These are phyloP conservation scores for Irena cyanogastra DNA, from an alignment of 2,113 vertebrate genomes.

Conservation along the genomic window DNA sequence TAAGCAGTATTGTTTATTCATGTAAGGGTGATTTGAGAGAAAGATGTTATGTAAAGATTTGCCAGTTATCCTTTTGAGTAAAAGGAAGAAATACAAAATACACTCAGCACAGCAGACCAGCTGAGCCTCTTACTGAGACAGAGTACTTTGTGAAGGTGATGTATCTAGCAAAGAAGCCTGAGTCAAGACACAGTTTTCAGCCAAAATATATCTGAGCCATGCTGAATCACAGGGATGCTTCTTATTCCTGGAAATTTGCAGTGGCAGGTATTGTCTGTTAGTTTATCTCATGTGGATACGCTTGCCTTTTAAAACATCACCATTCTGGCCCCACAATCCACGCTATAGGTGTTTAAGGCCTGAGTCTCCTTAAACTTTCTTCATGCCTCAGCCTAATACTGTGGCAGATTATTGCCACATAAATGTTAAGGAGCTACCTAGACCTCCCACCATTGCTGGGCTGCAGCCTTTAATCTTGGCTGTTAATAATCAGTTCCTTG, in stretches of 20 bases:
- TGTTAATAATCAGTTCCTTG: not conserved
- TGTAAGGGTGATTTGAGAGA: not conserved
- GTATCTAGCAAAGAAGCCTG: not conserved
- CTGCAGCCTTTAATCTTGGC: not conserved
- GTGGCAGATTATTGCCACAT: not conserved
- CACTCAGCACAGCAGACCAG: not conserved
- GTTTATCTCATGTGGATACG: not conserved
- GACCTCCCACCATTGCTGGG: not conserved
- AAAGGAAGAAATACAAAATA: not conserved
- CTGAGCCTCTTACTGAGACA: not conserved
- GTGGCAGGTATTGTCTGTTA: not conserved
- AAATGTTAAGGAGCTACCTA: not conserved
- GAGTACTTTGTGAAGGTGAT: not conserved
- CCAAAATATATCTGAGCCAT: not conserved
- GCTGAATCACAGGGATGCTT: not conserved
- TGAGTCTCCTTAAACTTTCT: not conserved
- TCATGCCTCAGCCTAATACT: not conserved
- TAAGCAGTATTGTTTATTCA: not conserved
- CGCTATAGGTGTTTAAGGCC: not conserved
- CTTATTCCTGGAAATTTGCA: not conserved
- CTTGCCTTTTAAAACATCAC: not conserved
- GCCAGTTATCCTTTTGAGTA: not conserved
- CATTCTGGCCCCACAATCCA: not conserved
- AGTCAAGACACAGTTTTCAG: not conserved
- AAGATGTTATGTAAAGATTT: not conserved